Percentiles rank a stretch among this genome's conserved stretches.
Conservation (phyloP, 1,140 invertebrate species). For the Heliconius hermathena region DNA sequence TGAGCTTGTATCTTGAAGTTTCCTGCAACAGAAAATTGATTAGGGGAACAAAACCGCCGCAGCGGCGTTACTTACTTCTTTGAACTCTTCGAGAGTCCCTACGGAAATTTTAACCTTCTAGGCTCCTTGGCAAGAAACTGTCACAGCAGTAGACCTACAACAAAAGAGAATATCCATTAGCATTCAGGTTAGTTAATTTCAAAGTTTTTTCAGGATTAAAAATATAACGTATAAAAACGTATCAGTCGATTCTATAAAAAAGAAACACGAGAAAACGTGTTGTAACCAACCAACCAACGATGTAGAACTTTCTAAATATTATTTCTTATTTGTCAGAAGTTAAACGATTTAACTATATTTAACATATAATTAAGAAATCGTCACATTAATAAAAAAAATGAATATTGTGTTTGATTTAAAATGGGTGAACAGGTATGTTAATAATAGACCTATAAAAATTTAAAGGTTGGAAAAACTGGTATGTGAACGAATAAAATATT, state of each 20-base stretch:
- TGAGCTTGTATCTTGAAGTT: constrained; percentile 2
- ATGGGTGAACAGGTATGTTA: constrained; percentile 4
- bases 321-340: too few relatives aligned
- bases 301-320: too few relatives aligned
- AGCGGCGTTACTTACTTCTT: constrained; percentile 74
- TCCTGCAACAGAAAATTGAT: constrained; percentile 27
- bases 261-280: too few relatives aligned
- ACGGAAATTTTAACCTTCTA: constrained; percentile 77
- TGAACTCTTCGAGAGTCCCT: constrained; percentile 78
- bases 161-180: constrained; percentile 49
- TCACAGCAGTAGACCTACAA: constrained; percentile 72
- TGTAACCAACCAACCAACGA: too few relatives aligned
- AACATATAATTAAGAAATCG: too few relatives aligned
- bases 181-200: too few relatives aligned
- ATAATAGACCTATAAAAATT: background rate
- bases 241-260: too few relatives aligned
- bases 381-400: background rate
- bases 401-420: background rate
- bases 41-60: constrained; percentile 45
- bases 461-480: background rate
- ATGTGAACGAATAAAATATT: background rate
- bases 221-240: too few relatives aligned
- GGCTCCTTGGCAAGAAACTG: constrained; percentile 63
- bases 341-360: too few relatives aligned
- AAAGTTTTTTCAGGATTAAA: too few relatives aligned